phyloP scores from a whole-genome alignment of 2,888 invertebrate genomes.

The Eupeodes latifasciatus region DNA sequence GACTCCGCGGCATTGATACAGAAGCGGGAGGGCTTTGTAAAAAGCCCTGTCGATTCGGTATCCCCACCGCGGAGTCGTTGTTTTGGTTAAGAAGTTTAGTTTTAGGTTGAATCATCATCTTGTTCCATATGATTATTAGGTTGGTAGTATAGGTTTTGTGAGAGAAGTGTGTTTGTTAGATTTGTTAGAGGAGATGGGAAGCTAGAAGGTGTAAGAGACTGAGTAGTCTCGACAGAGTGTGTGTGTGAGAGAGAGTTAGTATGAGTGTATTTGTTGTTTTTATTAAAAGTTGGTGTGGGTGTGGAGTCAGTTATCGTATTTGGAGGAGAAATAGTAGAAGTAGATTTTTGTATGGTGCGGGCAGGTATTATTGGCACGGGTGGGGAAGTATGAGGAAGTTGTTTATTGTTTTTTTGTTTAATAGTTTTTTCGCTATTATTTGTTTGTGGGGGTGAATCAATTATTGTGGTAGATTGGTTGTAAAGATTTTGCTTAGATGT shows the following conservation, averaged over 20 bases:
- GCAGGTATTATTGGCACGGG: not conserved
- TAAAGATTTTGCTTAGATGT: not conserved
- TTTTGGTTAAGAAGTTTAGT: not conserved
- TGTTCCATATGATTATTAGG: not conserved
- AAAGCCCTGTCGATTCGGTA: not conserved
- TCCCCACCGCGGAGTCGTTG: slow-evolving; percentile 10
- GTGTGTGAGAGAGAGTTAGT: not conserved
- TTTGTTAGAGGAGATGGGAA: slow-evolving; percentile 19
- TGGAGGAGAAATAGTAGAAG: not conserved
- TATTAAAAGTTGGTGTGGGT: not conserved
- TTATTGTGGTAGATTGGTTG: not conserved
- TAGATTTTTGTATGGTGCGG: not conserved
- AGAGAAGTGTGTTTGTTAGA: slow-evolving; percentile 9
- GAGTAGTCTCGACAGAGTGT: not conserved
- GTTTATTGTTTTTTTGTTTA: not conserved
- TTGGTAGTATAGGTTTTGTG: slow-evolving; percentile 2
- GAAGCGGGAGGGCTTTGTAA: too few relatives aligned
- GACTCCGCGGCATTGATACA: too few relatives aligned
- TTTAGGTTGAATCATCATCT: slow-evolving; percentile 26
- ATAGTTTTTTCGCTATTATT: not conserved
- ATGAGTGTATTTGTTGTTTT: too few relatives aligned
- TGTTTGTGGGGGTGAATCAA: not conserved
- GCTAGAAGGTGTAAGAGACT: not conserved
- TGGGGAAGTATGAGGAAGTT: not conserved
- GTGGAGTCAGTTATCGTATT: not conserved